Evolutionary conservation across 2,888 invertebrate genomes (phyloP), one percentile per base, ranked within the genome.

Genomic region (Pachliopta kotzebuea): DNA sequence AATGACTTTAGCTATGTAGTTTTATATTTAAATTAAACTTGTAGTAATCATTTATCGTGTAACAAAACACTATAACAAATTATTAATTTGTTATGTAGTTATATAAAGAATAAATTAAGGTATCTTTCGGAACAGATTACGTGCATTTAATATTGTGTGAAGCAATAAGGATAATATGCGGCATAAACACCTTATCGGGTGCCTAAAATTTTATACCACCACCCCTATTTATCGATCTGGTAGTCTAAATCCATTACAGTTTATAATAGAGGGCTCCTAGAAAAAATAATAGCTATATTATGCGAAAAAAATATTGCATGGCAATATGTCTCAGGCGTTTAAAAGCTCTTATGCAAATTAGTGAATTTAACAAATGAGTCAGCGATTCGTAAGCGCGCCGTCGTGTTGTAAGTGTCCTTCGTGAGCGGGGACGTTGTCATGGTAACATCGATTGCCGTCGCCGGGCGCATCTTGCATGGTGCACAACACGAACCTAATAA

Each of bases 401-500:
- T 56, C 29, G 55, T 42, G 52, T 56, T 60, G 57, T 72, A 73
- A 72, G 70, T 57, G 69, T 65, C 68, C 68, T 71, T 72, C 69
- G 70, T 66, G 72, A 76, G 72, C 72, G 72, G 76, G 72, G 72
- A 69, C 80, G 89, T 89, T 78, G 76, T 81, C 82, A 86, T 86
- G 81, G 84, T 71, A 74, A 89, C 85, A 88, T 88, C 88, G 89
- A 88, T 88, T 88, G 81, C 74, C 75, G 76, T 67, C 72, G 78
- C 72, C 77, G 71, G 76, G 81, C 84, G 87, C 88, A 88, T 88
- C 86, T 84, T 86, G 86, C 88, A 86, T 72, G 72, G 78, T 83
- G 83, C 85, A 84, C 80, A 80, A 83, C 76, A 74, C 75, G 69
- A 71, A 80, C 77, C 78, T 82, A 83, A 83, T 84, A 81, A 81